These are phyloP conservation scores for Stegana nigrithorax DNA, from an alignment of 2,888 invertebrate species.

Conservation along the genomic window DNA sequence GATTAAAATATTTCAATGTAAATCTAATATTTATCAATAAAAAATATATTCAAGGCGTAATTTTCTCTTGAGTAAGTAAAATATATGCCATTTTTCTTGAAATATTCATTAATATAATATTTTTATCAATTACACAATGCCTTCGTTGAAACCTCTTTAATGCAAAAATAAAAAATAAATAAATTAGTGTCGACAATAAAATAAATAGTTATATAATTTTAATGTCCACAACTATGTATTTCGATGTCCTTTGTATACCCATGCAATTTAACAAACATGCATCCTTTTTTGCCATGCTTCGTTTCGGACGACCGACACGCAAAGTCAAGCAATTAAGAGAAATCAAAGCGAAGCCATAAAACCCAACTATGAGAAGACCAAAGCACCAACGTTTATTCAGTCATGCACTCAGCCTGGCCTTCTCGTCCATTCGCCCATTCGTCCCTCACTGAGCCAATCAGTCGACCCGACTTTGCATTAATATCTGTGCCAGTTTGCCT, in stretches of 20 bases:
- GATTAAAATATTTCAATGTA: too few species aligned
- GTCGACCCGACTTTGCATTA: slow-evolving; percentile 2
- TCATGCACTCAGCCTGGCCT: not conserved
- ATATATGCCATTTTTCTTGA: too few species aligned
- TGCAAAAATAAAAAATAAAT: not conserved
- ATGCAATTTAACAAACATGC: not conserved
- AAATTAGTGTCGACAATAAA: not conserved
- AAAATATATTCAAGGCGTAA: too few species aligned
- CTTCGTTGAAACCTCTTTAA: too few species aligned
- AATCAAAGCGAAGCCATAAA: slow-evolving; percentile 8
- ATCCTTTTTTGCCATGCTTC: not conserved
- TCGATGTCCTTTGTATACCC: too few species aligned
- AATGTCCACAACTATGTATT: slow-evolving; percentile 6
- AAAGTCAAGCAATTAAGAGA: slow-evolving; percentile 10
- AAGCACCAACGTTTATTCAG: not conserved
- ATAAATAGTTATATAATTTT: too few species aligned
- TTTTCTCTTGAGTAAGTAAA: too few species aligned
- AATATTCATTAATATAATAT: too few species aligned
- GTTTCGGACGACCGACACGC: not conserved
- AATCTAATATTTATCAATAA: too few species aligned
- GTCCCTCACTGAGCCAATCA: too few species aligned
- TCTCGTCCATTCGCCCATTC: not conserved
- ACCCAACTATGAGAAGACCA: not conserved
- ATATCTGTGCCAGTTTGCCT: not conserved
- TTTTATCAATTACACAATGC: too few species aligned